Conservation (phyloP, 2,888 invertebrate species). For the Tipula lateralis region DNA sequence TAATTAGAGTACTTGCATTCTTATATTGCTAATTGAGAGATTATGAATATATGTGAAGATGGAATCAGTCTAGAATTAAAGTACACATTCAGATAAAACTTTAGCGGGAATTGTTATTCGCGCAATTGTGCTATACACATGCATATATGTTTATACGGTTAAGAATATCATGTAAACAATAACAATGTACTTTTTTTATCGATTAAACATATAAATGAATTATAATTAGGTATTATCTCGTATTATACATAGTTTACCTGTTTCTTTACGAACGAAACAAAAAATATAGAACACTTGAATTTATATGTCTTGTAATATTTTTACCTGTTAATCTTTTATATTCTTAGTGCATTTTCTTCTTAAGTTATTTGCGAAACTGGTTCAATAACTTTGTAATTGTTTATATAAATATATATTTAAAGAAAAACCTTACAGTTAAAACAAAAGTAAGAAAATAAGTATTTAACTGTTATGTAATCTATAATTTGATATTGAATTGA, state of each 20-base stretch:
- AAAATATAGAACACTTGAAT: constrained; percentile 9
- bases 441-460: neutral
- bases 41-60: neutral
- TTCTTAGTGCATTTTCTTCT: neutral
- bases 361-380: neutral
- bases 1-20: neutral
- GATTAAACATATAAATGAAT: neutral
- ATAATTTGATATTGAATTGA: neutral
- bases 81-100: neutral
- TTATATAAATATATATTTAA: neutral
- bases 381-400: constrained; percentile 15
- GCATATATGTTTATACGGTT: neutral
- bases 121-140: neutral
- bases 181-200: neutral
- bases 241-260: neutral
- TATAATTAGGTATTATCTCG: neutral
- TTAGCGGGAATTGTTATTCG: neutral
- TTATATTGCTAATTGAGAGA: neutral
- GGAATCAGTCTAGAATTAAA: neutral
- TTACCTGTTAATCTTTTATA: neutral
- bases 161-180: neutral
- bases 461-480: neutral
- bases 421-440: neutral
- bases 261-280: neutral
- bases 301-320: neutral